Evolutionary conservation across 2,113 vertebrate species (phyloP), one percentile per base, ranked within the genome.

Genomic region (Pyxicephalus adspersus): DNA sequence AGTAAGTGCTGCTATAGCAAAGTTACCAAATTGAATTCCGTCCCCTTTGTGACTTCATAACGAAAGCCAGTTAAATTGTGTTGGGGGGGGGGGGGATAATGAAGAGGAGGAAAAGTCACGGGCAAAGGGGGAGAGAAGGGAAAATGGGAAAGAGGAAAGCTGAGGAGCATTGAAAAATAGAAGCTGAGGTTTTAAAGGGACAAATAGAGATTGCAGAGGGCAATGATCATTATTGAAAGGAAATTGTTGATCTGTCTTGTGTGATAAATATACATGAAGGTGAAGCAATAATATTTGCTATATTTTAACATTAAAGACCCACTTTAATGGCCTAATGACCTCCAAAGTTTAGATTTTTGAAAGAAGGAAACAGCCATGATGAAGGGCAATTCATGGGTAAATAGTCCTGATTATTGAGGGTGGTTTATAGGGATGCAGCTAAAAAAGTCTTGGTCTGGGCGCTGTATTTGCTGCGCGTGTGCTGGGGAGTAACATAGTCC

Each of bases 1-100:
- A 34, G 58, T 72, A 73, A 73, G 29, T 81, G 79, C 79, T 73
- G 66, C 38, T 28, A 72, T 80, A 71, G 67, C 67, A 80, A 72
- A 80, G 55, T 71, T 52, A 80, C 45, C 57, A 80, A 73, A 81
- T 81, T 81, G 60, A 81, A 81, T 73, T 64, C 68, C 26, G 68
- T 81, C 68, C 79, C 79, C n/a, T 73, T 20, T 52, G 68, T 81
- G 60, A n/a, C 79, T 64, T 28, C 64, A 38, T 51, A 73, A 60
- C 79, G 26, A 64, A 73, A 54, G 68, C 58, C 68, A 55, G 50
- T 13, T 72, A 25, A 50, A 52, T 19, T 16, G 25, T 34, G 57
- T 34, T 23, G 26, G 13, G 5, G 8, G 23, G 18, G 17, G 16
- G 50, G 68, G 25, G 18, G 51, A 3, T 50, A 31, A 51, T 57